Conservation (phyloP, 2,113 vertebrate genomes). For the Thunnus maccoyii region DNA sequence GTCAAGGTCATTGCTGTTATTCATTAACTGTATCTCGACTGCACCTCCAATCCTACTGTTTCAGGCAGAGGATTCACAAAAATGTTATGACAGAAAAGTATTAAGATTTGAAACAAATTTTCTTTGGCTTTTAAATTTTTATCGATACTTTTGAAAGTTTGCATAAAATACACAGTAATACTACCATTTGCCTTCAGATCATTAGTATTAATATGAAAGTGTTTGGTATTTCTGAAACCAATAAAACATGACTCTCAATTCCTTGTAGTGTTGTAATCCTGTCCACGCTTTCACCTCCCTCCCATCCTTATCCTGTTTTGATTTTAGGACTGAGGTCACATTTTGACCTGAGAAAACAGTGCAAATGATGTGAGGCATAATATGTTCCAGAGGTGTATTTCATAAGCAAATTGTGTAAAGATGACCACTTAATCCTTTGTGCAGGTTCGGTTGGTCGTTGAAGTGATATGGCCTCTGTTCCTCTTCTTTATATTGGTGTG, state of each 20-base stretch:
- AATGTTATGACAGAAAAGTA: too few species aligned
- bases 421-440: slow-evolving; percentile 17
- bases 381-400: background rate
- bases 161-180: too few species aligned
- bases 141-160: too few species aligned
- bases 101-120: too few species aligned
- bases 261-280: background rate
- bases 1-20: background rate
- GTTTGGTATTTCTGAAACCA: too few species aligned
- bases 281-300: too few species aligned
- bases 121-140: too few species aligned
- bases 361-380: background rate
- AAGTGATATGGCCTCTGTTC: slow-evolving; percentile 95
- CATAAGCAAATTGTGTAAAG: slow-evolving; percentile 23
- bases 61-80: too few species aligned
- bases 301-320: background rate
- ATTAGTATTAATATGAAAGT: too few species aligned
- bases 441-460: slow-evolving; percentile 92
- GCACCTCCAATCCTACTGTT: too few species aligned
- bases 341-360: background rate
- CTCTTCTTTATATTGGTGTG: slow-evolving; percentile 96
- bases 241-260: background rate
- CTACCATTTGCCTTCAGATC: too few species aligned
- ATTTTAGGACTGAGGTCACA: background rate
- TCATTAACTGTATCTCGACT: background rate